Base-by-base conservation (phyloP, 2,888 invertebrate species). In the Ametastegia equiseti region DNA sequence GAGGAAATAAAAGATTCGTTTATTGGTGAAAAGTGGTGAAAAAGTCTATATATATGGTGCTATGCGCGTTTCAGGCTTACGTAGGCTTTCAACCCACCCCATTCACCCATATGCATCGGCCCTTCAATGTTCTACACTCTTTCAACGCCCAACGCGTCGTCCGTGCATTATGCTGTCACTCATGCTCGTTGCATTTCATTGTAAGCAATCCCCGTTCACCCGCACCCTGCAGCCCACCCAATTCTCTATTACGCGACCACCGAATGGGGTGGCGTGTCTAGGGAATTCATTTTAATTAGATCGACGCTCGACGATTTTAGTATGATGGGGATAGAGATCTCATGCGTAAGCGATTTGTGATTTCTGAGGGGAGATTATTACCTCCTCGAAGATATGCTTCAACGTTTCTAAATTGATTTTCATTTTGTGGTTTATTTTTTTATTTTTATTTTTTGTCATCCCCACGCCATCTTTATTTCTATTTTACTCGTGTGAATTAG, bases 221-320 rank as follows among this genome's bases (percentile, higher is more conserved):
- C 65, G 15, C 15, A 9, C 15, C 13, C 27, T 60, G 6, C 65
- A 30, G 23, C 71, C 39, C 36, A 54, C 54, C 47, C 78, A 57
- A 39, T 33, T 60, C 63, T 63, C 78, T 78, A 78, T 78, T 78
- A 78, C 78, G 60, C 57, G 36, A 78, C 60, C 60, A 30, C 45
- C 63, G 60, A 63, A 63, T 78, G 60, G 60, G 78, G 78, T 60
- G 78, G 63, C 78, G 45, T 33, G 60, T 60, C 78, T 63, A 78
- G 78, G 78, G 78, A 78, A 78, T 78, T 78, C 78, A 45, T 78
- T 78, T 78, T 78, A 78, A 78, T 78, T 78, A 78, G 78, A 78
- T 78, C 78, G 78, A 60, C 39, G 42, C 63, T 45, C 42, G 63
- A n/a, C n/a, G n/a, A 27, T 63, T 78, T 78, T 78, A 78, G 60